Conservation (phyloP, 2,113 vertebrate genomes). For the Condylura cristata region DNA sequence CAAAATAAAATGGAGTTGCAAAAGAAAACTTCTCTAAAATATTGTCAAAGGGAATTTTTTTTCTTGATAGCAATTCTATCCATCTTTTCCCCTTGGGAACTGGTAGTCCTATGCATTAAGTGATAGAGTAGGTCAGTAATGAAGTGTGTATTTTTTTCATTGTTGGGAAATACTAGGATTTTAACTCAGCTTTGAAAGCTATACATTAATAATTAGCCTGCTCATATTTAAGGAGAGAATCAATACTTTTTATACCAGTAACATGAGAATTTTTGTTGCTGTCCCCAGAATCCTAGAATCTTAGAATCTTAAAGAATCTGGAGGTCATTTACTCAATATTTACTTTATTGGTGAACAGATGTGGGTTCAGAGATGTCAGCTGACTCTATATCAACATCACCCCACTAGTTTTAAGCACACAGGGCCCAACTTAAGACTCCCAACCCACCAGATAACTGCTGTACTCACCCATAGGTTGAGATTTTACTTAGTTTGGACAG, state of each 20-base stretch:
- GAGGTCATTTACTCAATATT: not conserved
- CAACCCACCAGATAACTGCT: not conserved
- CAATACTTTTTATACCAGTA: not conserved
- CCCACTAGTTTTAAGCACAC: not conserved
- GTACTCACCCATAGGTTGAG: not conserved
- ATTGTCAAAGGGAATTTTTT: not conserved
- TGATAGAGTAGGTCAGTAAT: not conserved
- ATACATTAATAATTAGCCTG: not conserved
- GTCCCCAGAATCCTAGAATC: not conserved
- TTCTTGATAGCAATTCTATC: not conserved
- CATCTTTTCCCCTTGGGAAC: not conserved
- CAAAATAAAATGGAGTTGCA: not conserved
- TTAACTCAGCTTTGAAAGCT: not conserved
- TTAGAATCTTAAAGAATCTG: not conserved
- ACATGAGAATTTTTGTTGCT: not conserved
- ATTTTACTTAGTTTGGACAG: not conserved
- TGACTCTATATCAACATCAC: not conserved
- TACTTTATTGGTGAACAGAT: not conserved
- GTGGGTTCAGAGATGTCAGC: not conserved
- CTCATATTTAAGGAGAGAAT: not conserved
- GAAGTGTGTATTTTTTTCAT: conserved; percentile 14
- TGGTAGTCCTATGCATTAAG: not conserved
- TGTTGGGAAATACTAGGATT: conserved; percentile 17
- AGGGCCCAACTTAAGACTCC: not conserved
- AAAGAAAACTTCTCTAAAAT: not conserved